A percentile compares a stretch with the other conserved stretches of the same genome.
These are phyloP conservation scores for Ptychoptera albimana DNA, from an alignment of 2,888 invertebrate species.

Conservation along the genomic window DNA sequence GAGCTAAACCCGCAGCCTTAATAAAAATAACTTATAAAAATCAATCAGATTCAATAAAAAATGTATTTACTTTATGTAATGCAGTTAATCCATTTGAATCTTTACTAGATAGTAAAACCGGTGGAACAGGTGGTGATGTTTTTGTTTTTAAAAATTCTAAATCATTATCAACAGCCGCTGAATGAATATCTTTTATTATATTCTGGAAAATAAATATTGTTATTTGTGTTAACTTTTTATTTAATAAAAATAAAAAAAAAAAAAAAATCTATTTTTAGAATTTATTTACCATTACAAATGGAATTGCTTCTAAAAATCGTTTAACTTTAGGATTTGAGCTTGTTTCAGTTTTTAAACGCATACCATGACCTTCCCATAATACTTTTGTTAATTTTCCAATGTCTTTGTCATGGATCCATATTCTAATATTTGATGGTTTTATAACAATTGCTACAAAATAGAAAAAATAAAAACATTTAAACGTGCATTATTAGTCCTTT, in stretches of 20 bases:
- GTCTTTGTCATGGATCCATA: constrained; percentile 91
- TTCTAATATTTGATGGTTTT: constrained; percentile 76
- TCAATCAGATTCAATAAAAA: neutral
- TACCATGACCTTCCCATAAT: constrained; percentile 81
- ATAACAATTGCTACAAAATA: constrained; percentile 50
- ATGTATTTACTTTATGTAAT: constrained; percentile 56
- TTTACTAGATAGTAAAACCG: constrained; percentile 55
- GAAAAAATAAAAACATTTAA: constrained; percentile 5
- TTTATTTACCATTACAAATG: constrained; percentile 66
- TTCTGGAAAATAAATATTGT: constrained; percentile 39
- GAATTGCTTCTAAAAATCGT: constrained; percentile 82
- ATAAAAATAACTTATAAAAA: constrained; percentile 1
- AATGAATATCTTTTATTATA: constrained; percentile 65
- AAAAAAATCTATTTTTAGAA: neutral
- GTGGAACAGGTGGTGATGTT: constrained; percentile 50
- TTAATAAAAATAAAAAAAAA: neutral
- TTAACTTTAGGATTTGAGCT: constrained; percentile 70
- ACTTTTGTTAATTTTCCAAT: constrained; percentile 72
- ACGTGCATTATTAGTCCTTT: no score
- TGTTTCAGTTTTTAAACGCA: constrained; percentile 64
- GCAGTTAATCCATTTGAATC: constrained; percentile 69
- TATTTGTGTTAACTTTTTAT: neutral
- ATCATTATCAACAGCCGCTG: constrained; percentile 60
- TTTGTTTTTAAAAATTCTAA: constrained; percentile 50
- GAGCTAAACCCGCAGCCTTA: constrained; percentile 69